Conservation (phyloP, 2,797 vertebrate genomes). For the Macrochelys suwanniensis region DNA sequence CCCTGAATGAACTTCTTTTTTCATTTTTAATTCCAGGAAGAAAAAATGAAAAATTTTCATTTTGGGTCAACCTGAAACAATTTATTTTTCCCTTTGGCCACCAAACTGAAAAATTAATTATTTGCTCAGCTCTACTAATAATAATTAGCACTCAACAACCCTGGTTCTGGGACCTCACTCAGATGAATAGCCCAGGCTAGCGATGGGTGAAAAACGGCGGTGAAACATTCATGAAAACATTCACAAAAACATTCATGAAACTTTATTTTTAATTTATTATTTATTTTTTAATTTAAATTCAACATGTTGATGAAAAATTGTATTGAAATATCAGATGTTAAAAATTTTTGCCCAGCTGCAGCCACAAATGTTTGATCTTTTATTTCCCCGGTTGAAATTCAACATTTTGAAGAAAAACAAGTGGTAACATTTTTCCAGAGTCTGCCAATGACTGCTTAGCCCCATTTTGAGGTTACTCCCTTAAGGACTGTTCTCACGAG, state of each 20-base stretch:
- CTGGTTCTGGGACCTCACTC: neutral
- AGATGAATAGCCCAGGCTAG: rapidly evolving
- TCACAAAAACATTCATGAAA: neutral
- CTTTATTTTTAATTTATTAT: neutral
- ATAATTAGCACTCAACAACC: neutral
- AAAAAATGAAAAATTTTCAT: neutral
- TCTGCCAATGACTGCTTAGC: neutral
- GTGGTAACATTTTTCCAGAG: no score
- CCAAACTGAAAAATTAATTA: neutral
- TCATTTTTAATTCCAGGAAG: no score
- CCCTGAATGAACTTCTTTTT: no score
- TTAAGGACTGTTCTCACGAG: neutral
- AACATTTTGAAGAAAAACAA: neutral
- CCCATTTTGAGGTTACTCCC: neutral
- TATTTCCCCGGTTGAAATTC: neutral
- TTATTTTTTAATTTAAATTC: neutral
- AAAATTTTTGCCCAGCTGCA: neutral
- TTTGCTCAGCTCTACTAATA: neutral
- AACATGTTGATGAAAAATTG: neutral
- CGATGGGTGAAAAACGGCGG: neutral
- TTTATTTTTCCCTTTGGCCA: neutral
- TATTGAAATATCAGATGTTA: neutral
- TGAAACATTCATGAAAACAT: no score
- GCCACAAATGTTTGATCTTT: neutral
- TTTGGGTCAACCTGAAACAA: neutral